A percentile compares a stretch with the other conserved stretches of the same genome.
Conservation (phyloP, 2,888 invertebrate species). For the Lysandra coridon region DNA sequence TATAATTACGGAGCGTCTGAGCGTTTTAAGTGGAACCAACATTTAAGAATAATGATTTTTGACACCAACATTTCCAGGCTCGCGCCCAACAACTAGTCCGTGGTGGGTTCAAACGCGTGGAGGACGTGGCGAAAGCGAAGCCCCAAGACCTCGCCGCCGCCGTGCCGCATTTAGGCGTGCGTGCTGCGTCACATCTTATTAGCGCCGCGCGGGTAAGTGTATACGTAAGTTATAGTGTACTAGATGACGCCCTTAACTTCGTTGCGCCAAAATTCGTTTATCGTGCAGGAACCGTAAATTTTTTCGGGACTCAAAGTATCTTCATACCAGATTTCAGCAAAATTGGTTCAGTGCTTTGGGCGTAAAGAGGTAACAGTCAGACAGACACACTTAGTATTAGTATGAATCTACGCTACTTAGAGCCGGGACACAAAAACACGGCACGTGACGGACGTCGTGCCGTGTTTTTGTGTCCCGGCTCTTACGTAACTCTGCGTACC, state of each 20-base stretch:
- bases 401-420: too few species aligned
- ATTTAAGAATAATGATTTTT: not conserved
- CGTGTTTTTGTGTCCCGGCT: too few species aligned
- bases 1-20: too few species aligned
- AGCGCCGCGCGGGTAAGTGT: conserved; percentile 89
- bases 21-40: not conserved
- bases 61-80: conserved; percentile 63
- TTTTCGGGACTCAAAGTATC: too few species aligned
- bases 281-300: too few species aligned
- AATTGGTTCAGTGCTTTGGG: not conserved
- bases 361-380: too few species aligned
- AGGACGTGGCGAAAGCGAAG: conserved; percentile 87
- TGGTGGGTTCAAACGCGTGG: conserved; percentile 90
- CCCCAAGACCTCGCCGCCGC: conserved; percentile 81
- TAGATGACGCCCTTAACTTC: too few species aligned
- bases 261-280: too few species aligned
- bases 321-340: not conserved
- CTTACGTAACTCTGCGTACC: too few species aligned
- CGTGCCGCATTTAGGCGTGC: conserved; percentile 86
- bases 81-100: conserved; percentile 91
- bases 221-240: too few species aligned
- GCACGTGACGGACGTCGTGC: too few species aligned
- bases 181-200: conserved; percentile 89
- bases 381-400: not conserved
- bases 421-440: too few species aligned